Conservation (phyloP, 2,797 vertebrate species). For the Lepidocolaptes lacrymiger region DNA sequence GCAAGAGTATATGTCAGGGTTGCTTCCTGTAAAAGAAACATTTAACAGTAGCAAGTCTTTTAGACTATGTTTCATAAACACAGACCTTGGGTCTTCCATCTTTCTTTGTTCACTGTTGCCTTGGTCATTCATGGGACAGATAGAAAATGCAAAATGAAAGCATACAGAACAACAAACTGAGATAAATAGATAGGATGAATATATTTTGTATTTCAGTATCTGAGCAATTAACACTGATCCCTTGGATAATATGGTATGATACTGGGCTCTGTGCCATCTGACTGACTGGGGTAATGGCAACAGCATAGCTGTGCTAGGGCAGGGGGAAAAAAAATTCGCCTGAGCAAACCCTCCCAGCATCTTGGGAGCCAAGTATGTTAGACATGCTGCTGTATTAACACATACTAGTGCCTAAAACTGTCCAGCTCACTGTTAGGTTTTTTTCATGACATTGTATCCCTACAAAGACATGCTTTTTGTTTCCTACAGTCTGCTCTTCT, state of each 20-base stretch:
- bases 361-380: rapidly evolving
- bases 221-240: neutral
- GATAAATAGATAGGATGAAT: neutral
- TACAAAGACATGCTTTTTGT: neutral
- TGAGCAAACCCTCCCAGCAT: rapidly evolving
- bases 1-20: neutral
- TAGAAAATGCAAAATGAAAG: neutral
- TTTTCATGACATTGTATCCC: neutral
- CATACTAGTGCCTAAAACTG: neutral
- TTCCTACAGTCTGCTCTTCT: neutral
- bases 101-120: neutral
- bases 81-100: neutral
- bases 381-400: neutral
- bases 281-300: neutral
- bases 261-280: neutral
- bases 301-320: neutral
- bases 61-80: neutral
- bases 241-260: neutral
- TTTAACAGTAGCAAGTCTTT: neutral
- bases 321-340: neutral
- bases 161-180: neutral
- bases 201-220: neutral
- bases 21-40: neutral
- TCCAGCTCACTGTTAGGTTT: neutral
- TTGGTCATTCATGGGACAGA: neutral